Evolutionary conservation across 1,140 invertebrate genomes (phyloP).

Genomic region (Coenobita brevimanus): DNA sequence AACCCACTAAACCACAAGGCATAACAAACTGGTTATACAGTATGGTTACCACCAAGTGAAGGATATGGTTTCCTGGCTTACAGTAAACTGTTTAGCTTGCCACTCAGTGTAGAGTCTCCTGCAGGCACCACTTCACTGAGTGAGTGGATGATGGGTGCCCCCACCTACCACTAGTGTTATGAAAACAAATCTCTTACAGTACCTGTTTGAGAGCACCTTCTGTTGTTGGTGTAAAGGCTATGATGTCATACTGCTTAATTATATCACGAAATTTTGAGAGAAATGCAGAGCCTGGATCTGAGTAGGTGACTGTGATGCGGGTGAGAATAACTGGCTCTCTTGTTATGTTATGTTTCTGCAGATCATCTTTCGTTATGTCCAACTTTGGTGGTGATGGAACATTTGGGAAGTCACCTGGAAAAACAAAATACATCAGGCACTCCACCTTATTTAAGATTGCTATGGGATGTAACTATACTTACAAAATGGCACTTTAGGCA

Average conservation of each 20-base stretch:
- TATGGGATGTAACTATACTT: too few species aligned
- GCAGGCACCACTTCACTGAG: too few species aligned
- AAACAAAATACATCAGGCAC: neutral
- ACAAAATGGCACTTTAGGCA: too few species aligned
- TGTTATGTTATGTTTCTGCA: slow-evolving; percentile 55
- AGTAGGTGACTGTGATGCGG: slow-evolving; percentile 53
- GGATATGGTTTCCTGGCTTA: too few species aligned
- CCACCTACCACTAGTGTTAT: neutral
- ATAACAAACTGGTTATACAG: too few species aligned
- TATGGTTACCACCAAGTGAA: too few species aligned
- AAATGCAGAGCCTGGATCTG: slow-evolving; percentile 48
- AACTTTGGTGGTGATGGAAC: slow-evolving; percentile 52
- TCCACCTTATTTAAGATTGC: too few species aligned
- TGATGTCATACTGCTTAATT: slow-evolving; percentile 62
- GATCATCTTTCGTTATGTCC: slow-evolving; percentile 27
- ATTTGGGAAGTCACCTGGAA: slow-evolving; percentile 28
- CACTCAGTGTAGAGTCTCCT: too few species aligned
- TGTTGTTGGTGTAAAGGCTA: slow-evolving; percentile 57
- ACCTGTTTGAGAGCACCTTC: slow-evolving; percentile 66
- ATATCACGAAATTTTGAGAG: slow-evolving; percentile 49
- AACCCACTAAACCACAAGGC: too few species aligned
- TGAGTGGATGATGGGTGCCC: too few species aligned
- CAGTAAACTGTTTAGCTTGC: too few species aligned
- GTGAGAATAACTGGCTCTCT: slow-evolving; percentile 54
- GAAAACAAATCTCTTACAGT: neutral